Base-by-base conservation (phyloP, 2,888 invertebrate genomes). In the Acrocera orbiculus region DNA sequence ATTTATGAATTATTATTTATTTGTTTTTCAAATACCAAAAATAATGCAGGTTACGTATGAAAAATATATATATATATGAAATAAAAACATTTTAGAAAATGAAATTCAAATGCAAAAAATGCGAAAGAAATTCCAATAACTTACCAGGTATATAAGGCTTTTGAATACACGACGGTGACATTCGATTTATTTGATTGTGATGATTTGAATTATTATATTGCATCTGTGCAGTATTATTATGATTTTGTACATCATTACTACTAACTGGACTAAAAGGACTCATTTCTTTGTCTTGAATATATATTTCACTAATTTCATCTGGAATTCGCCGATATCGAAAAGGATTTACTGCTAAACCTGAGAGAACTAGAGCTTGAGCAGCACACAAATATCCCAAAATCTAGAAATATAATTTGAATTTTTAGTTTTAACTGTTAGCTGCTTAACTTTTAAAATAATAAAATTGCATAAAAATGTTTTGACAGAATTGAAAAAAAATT, bases 321-420 rank as follows among this genome's bases (percentile, higher is more conserved):
- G 66, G 67, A 38, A 72, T 70, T 38, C 69, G 70, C 43, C 67
- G 65, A 50, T 71, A 72, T 46, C 65, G 64, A 46, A 63, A 63
- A 44, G 65, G 64, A 56, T 66, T 70, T 46, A 64, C 62, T 46
- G 70, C 68, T 45, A 71, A 61, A 45, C 69, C 57, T 44, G 69
- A 64, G 44, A 73, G 53, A 42, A 71, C 51, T 42, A 69, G 55
- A 32, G 70, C 67, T 58, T 72, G 69, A 51, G 69, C 48, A 45
- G 67, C 69, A 55, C 72, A 72, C 38, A 68, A 50, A 51, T 70
- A 72, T 43, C 72, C 72, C 47, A 73, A 61, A 47, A 68, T 63
- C 72, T 72, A 47, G n/a, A 52, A 53, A 23, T 5, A 23, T n/a
- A n/a, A n/a, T n/a, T n/a, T n/a, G n/a, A n/a, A n/a, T n/a, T n/a